A percentile compares a stretch with the other conserved stretches of the same genome.
These are phyloP conservation scores for Phymatocera aterrima DNA, from an alignment of 2,888 invertebrate species.

Conservation along the genomic window DNA sequence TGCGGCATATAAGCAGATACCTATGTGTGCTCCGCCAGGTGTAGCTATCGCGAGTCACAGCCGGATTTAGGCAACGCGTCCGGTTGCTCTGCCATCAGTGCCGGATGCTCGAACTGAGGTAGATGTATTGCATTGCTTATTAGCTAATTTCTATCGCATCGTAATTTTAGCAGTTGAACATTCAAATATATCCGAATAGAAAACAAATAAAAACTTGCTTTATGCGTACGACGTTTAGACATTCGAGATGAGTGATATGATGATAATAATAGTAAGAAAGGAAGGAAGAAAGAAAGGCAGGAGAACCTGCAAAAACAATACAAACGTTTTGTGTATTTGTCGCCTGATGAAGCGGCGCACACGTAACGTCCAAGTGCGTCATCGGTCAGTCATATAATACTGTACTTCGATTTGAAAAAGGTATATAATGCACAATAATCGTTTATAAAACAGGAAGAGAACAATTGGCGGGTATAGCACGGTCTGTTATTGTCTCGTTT, in stretches of 20 bases:
- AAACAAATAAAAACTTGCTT: too few species aligned
- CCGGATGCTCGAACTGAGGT: not conserved
- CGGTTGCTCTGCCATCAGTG: not conserved
- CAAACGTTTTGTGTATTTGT: not conserved
- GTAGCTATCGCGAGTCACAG: not conserved
- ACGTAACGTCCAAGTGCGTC: slow-evolving; percentile 6
- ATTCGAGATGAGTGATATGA: too few species aligned
- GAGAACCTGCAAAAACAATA: too few species aligned
- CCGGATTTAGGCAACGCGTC: not conserved
- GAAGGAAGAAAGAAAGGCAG: too few species aligned
- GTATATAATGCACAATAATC: not conserved
- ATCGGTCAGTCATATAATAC: not conserved
- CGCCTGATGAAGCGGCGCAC: not conserved
- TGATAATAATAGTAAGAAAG: too few species aligned
- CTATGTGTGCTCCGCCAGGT: not conserved
- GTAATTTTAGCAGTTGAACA: too few species aligned
- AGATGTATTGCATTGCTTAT: too few species aligned
- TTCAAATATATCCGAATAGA: too few species aligned
- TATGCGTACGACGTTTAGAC: too few species aligned
- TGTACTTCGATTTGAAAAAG: not conserved
- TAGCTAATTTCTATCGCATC: too few species aligned
- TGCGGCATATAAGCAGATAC: not conserved
- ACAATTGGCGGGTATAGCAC: not conserved
- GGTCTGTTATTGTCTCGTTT: not conserved
- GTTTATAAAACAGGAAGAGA: slow-evolving; percentile 4